Evolutionary conservation across 2,113 vertebrate species (phyloP).

Genomic region (Proteles cristata): DNA sequence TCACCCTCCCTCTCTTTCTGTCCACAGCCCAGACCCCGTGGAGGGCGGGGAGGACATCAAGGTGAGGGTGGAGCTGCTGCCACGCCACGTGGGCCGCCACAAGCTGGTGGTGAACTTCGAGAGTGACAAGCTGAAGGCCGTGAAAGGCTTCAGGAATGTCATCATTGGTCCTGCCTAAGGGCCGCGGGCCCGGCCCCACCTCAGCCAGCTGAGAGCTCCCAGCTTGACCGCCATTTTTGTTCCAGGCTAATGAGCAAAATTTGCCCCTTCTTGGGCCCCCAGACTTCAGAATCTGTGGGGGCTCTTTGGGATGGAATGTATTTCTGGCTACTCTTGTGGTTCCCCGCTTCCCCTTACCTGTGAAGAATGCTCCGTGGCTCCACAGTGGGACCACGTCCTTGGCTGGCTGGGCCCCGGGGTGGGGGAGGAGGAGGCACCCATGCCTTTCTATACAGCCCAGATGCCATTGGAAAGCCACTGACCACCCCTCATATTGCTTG

Average conservation of each 20-base stretch:
- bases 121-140: constrained; percentile 90
- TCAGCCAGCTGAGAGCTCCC: background rate
- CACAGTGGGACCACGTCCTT: background rate
- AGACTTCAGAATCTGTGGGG: background rate
- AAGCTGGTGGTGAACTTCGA: constrained; percentile 96
- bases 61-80: constrained; percentile 90
- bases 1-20: background rate
- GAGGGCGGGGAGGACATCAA: constrained; percentile 88
- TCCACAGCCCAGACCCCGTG: constrained; percentile 70
- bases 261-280: background rate
- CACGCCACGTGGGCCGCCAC: constrained; percentile 85
- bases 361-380: background rate
- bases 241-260: background rate
- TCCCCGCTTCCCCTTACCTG: background rate
- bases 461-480: background rate
- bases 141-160: constrained; percentile 94
- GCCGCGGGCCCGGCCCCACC: background rate
- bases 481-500: background rate
- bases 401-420: background rate
- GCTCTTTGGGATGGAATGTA: background rate
- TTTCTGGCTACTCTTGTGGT: background rate
- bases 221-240: background rate
- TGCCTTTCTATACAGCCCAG: background rate
- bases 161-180: constrained; percentile 84
- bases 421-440: background rate